Evolutionary conservation across 2,888 invertebrate genomes (phyloP), one percentile per base, ranked within the genome.

Genomic region (Pasiphila rectangulata): DNA sequence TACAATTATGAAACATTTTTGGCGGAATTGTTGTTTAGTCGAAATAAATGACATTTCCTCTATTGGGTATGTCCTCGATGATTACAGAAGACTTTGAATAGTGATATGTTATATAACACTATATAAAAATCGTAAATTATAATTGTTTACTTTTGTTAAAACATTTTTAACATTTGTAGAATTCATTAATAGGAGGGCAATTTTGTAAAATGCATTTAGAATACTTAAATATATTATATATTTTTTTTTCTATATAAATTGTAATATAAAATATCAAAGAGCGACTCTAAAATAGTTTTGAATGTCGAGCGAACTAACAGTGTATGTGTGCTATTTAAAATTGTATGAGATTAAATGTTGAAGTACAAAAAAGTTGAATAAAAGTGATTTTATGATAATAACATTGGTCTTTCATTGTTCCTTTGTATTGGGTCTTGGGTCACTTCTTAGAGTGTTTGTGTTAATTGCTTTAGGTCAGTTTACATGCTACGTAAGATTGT

Each of bases 351-450:
- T 85, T 83, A 80, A 69, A 75, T 80, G 76, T 83, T 79, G 75
- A 83, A 86, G 85, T 86, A 86, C 86, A 86, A 86, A 76, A 79
- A 75, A 75, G n/a, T 79, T 67, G 79, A 83, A 74, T 76, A 80
- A 68, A 76, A 64, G 60, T 67, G 67, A 80, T 79, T 79, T 79
- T 81, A 79, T 71, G 68, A 77, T 64, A 76, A 67, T 64, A 66
- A 23, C 34, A 85, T 74, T 74, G 51, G 79, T 63, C 69, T 87
- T 86, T 86, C 67, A 85, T 73, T 83, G 36, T 23, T 21, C n/a
- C 17, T 19, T 4, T 6, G 32, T 30, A 3, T 29, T 15, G 15
- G 16, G n/a, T 10, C 10, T 32, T 10, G 32, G 17, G 32, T n/a
- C 17, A 25, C 3, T 23, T 38, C 24, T 25, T 12, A 25, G 30